phyloP scores from a whole-genome alignment of 2,797 vertebrate genomes.

The Enteromius treurensis region DNA sequence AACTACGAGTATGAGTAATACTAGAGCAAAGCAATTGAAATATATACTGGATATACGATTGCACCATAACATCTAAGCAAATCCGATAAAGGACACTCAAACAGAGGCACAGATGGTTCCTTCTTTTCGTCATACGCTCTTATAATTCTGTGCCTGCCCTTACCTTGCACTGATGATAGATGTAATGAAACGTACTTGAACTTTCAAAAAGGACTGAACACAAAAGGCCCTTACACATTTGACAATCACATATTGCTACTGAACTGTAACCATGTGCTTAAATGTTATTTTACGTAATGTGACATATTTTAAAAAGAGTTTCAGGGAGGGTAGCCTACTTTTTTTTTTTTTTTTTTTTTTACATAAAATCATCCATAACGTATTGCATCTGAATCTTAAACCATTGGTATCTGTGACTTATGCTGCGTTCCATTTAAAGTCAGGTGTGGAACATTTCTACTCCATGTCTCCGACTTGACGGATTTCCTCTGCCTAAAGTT shows the following conservation, averaged over 20 bases:
- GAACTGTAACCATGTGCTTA: conserved; percentile 33
- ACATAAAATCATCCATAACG: conserved; percentile 1
- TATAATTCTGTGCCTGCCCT: conserved; percentile 41
- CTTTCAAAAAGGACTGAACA: conserved; percentile 11
- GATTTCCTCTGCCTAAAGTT: background rate
- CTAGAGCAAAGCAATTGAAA: conserved; percentile 48
- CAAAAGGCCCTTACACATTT: background rate
- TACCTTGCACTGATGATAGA: conserved; percentile 38
- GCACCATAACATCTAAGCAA: conserved; percentile 43
- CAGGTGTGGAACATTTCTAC: background rate
- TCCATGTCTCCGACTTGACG: background rate
- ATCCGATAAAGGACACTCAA: conserved; percentile 50
- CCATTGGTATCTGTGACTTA: background rate
- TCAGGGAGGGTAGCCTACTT: background rate
- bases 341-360: no score
- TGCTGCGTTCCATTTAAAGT: conserved; percentile 29
- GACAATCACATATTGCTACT: conserved; percentile 39
- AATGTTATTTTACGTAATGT: background rate
- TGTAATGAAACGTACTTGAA: conserved; percentile 35
- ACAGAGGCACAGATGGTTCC: conserved; percentile 60
- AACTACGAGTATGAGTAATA: conserved; percentile 47
- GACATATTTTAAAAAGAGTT: conserved; percentile 16
- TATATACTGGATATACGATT: conserved; percentile 41
- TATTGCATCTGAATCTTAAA: conserved; percentile 42
- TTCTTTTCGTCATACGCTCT: conserved; percentile 30